phyloP scores from a whole-genome alignment of 2,888 invertebrate genomes.

The Lasioglossum figueresi region DNA sequence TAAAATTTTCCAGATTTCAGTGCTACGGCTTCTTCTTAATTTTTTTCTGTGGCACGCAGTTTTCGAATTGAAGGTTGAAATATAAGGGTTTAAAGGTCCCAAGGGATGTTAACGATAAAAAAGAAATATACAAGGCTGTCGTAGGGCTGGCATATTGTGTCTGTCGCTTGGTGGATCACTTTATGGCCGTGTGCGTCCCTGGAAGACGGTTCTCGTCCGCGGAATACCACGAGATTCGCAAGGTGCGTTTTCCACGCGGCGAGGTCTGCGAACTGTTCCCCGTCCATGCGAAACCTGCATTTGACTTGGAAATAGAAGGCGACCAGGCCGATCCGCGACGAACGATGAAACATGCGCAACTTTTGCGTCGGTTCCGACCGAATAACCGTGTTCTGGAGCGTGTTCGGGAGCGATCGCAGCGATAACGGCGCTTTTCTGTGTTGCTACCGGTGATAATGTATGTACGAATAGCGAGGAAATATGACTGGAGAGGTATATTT shows the following conservation, averaged over 20 bases:
- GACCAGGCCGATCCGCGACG: slow-evolving; percentile 18
- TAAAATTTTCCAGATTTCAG: no score
- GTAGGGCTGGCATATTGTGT: background rate
- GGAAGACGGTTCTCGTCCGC: slow-evolving; percentile 47
- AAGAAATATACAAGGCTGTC: background rate
- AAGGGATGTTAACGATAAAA: background rate
- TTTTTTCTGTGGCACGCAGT: background rate
- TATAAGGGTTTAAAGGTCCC: background rate
- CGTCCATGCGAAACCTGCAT: slow-evolving; percentile 10
- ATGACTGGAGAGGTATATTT: slow-evolving; percentile 3
- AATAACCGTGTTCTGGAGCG: slow-evolving; percentile 9
- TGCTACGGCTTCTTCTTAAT: background rate
- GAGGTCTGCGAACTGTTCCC: slow-evolving; percentile 9
- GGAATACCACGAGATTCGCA: slow-evolving; percentile 27
- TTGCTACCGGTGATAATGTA: background rate
- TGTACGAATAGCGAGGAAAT: slow-evolving; percentile 16
- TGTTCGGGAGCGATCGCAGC: slow-evolving; percentile 10
- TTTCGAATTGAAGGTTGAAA: background rate
- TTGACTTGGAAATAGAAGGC: slow-evolving; percentile 33
- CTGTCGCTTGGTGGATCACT: no score
- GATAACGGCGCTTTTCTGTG: slow-evolving; percentile 13
- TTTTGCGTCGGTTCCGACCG: slow-evolving; percentile 3
- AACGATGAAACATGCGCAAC: slow-evolving; percentile 34
- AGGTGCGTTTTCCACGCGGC: background rate
- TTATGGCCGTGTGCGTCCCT: background rate